Base-by-base conservation (phyloP, 2,113 vertebrate species). In the Bubo scandiacus region DNA sequence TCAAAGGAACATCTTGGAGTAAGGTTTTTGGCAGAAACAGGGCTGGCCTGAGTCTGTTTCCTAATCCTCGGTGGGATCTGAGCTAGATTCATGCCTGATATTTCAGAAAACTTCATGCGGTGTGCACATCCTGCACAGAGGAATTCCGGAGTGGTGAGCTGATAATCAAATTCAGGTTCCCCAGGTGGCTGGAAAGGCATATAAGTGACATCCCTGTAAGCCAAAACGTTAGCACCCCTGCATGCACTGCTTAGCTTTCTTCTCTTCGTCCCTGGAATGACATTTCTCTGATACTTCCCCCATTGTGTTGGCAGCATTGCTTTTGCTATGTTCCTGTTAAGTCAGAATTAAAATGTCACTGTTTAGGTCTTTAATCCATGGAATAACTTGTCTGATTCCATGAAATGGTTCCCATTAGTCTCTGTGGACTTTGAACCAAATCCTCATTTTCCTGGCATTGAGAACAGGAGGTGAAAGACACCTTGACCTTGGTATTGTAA, bases 161-260 rank as follows among this genome's bases (percentile, higher is more conserved):
- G 57, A 47, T 74, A 87, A 58, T 42, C 25, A 89, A 89, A 74
- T 34, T 6, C 13, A 72, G 10, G 20, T 61, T 77, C 47, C 34
- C 9, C 29, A 55, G 20, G 9, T 81, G 17, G 2, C 36, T 70
- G 42, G 6, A 91, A 66, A 88, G 32, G 29, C 23, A 58, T 30
- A 7, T 30, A 26, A 77, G 13, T 45, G 43, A 45, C 43, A 45
- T 45, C 43, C 17, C 16, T 45, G 43, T 45, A 45, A 45, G 17
- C 43, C 43, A 45, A 45, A 18, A 45, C 7, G 7, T 45, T 0
- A 0, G 78, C 83, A 49, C 10, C 3, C 15, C 49, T 59, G 25
- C 7, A 21, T 15, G 26, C 3, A 36, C 9, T 65, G 29, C 11
- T 57, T 73, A 26, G 3, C 13, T 84, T 79, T 16, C 0, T 0